Base-by-base conservation (phyloP, 2,888 invertebrate species). In the Stictocephala bisonia region DNA sequence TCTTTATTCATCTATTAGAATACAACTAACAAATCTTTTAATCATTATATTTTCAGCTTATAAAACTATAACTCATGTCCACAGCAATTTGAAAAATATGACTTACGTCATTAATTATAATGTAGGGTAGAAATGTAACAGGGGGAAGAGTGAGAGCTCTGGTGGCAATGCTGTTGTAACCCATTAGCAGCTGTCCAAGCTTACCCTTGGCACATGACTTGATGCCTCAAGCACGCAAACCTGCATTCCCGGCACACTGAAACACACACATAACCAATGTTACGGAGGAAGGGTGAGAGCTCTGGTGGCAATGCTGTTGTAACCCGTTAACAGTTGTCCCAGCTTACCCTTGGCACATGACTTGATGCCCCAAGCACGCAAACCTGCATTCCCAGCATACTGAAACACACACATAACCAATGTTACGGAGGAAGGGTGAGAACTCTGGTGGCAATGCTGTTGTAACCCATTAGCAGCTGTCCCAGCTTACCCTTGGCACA, bases 101-200 rank as follows among this genome's bases (percentile, higher is more conserved):
- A 64, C 64, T 64, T 13, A 64, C 64, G 26, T 27, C 40, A 24
- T 64, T 64, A 27, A 64, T 26, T n/a, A 64, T 18, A 27, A 64
- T 64, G 64, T 41, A 64, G 2, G 64, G 64, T 15, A 64, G 41
- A n/a, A 26, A 64, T 4, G 41, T 64, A 15, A 41, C 27, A n/a
- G 40, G 40, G 27, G 64, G 64, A 7, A 41, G 40, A 18, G 40
- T 3, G 64, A 64, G 44, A 9, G 64, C 64, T 1, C n/a, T 27
- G 26, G 64, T 64, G 26, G 40, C 44, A 22, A 41, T 64, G 24
- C 64, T 44, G 64, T 64, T 41, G 2, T 3, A 40, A 35, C 64
- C 44, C 26, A 41, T 44, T 22, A 64, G 15, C n/a, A 7, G 2
- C 26, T 64, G 26, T 2, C 64, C 64, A 2, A 26, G 26, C n/a